A percentile compares a stretch with the other conserved stretches of the same genome.
Evolutionary conservation across 2,113 vertebrate genomes (phyloP).

Genomic region (Passer domesticus): DNA sequence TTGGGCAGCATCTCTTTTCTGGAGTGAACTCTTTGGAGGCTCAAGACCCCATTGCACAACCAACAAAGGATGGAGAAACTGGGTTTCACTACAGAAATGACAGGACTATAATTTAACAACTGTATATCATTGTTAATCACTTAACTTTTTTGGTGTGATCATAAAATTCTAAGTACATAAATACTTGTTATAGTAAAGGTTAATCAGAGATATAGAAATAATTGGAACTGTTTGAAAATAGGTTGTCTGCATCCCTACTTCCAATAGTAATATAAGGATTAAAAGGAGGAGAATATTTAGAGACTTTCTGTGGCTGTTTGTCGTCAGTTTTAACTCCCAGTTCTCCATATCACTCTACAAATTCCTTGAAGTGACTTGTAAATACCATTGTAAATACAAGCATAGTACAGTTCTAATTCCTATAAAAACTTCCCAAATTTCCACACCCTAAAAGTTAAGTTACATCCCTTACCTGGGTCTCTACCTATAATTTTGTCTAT

Average conservation of each 20-base stretch:
- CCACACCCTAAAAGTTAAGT: not conserved
- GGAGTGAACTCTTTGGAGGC: not conserved
- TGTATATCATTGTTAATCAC: fast-evolving
- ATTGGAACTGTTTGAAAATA: not conserved
- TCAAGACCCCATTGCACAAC: not conserved
- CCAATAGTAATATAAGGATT: not conserved
- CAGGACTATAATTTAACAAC: not conserved
- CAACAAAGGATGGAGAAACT: not conserved
- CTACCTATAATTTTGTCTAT: not conserved
- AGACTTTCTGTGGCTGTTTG: not conserved
- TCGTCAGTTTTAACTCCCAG: not conserved
- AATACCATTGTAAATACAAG: not conserved
- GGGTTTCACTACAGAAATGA: not conserved
- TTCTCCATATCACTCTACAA: not conserved
- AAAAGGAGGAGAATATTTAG: not conserved
- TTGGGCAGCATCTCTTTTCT: not conserved
- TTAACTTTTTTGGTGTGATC: not conserved
- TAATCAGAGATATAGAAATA: not conserved
- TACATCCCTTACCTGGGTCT: not conserved
- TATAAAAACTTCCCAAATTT: not conserved
- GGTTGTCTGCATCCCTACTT: not conserved
- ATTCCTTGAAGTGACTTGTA: not conserved
- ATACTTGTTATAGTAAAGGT: not conserved
- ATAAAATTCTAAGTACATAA: not conserved
- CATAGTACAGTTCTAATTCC: not conserved